Percentiles rank a stretch among this genome's conserved stretches.
Evolutionary conservation across 2,888 invertebrate species (phyloP).

Genomic region (Synanthedon formicaeformis): DNA sequence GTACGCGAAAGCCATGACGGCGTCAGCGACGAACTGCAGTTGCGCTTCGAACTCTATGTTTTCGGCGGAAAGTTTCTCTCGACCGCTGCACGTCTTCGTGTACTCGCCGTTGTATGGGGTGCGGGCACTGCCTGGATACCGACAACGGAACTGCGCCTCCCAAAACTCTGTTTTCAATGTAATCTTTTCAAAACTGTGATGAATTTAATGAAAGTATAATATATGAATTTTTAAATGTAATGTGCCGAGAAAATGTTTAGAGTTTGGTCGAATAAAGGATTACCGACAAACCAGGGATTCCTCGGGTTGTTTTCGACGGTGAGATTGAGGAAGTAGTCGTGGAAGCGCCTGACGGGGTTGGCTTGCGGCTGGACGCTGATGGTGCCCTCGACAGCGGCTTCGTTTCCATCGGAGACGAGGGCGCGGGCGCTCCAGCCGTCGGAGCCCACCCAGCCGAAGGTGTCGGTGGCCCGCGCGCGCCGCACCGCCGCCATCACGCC

Average conservation of each 20-base stretch:
- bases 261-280: slow-evolving; percentile 16
- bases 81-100: slow-evolving; percentile 78
- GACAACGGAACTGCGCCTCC: slow-evolving; percentile 93
- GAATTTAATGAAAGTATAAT: too few relatives aligned
- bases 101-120: slow-evolving; percentile 86
- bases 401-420: slow-evolving; percentile 86
- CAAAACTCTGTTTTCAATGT: slow-evolving; percentile 79
- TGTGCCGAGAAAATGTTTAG: background rate
- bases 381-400: slow-evolving; percentile 81
- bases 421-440: slow-evolving; percentile 95
- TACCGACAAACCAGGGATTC: slow-evolving; percentile 97
- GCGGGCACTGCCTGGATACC: slow-evolving; percentile 81
- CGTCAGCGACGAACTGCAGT: slow-evolving; percentile 95
- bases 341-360: slow-evolving; percentile 86
- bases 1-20: slow-evolving; percentile 92
- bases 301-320: slow-evolving; percentile 88
- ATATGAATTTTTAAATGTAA: background rate
- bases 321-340: slow-evolving; percentile 86
- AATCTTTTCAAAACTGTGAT: too few relatives aligned
- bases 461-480: slow-evolving; percentile 83
- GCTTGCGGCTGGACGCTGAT: slow-evolving; percentile 95
- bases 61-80: slow-evolving; percentile 78
- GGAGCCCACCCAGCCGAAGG: slow-evolving; percentile 95
- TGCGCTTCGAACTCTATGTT: slow-evolving; percentile 91
- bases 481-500: slow-evolving; percentile 93